These are phyloP conservation scores for Papio anubis DNA, from an alignment of 2,113 vertebrate species.

Conservation along the genomic window DNA sequence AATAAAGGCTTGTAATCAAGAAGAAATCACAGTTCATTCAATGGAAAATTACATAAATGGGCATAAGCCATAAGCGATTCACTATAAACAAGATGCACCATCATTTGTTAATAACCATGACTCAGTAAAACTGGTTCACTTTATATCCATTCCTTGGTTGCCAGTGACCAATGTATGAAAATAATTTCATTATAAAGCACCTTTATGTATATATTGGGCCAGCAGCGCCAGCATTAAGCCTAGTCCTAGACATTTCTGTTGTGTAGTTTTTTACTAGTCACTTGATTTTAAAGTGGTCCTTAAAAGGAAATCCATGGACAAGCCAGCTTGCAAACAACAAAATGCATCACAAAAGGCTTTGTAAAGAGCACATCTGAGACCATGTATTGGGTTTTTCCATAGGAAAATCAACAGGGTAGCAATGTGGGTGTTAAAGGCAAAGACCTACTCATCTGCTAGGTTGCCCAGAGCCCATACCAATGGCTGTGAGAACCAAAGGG, in stretches of 20 bases:
- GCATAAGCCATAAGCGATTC: background rate
- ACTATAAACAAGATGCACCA: accelerated
- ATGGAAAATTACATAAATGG: background rate
- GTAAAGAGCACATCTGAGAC: background rate
- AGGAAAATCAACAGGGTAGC: background rate
- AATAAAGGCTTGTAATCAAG: background rate
- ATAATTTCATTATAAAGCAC: background rate
- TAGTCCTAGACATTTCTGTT: accelerated
- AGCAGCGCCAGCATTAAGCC: background rate
- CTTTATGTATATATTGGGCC: background rate
- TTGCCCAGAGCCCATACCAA: accelerated
- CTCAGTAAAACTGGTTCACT: background rate
- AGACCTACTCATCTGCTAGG: background rate
- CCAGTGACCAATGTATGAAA: background rate
- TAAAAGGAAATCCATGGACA: background rate
- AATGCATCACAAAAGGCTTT: background rate
- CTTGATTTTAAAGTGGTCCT: background rate
- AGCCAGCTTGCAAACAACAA: background rate
- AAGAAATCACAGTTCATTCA: background rate
- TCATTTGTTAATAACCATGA: background rate
- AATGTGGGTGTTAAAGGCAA: background rate
- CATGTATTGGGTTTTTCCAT: accelerated
- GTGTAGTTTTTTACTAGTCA: background rate
- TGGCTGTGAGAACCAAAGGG: accelerated
- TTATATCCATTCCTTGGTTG: no score